phyloP scores from a whole-genome alignment of 2,113 vertebrate species.

The Bos taurus region DNA sequence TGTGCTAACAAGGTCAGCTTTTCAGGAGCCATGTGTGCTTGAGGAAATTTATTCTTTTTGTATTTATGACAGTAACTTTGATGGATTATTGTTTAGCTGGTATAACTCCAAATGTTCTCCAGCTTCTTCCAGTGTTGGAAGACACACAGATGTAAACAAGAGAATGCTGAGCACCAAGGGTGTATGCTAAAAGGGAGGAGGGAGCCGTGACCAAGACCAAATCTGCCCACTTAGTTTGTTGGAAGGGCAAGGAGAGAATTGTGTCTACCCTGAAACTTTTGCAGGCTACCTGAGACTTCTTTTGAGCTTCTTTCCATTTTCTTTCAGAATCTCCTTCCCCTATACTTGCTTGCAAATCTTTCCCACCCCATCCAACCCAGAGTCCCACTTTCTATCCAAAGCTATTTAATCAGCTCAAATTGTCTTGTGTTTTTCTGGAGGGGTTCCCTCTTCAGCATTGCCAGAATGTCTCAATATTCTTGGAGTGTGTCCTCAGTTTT shows the following conservation, averaged over 20 bases:
- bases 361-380: background rate
- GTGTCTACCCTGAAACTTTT: background rate
- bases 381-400: constrained; percentile 18
- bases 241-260: background rate
- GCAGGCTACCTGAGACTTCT: background rate
- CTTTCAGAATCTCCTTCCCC: background rate
- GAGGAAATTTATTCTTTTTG: background rate
- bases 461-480: constrained; percentile 62
- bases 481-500: constrained; percentile 52
- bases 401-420: constrained; percentile 15
- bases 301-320: background rate
- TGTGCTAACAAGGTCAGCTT: background rate
- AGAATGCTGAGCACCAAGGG: background rate
- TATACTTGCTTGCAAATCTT: constrained; percentile 15
- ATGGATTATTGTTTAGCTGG: background rate
- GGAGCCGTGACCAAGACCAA: background rate
- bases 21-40: background rate
- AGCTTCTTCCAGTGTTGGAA: background rate
- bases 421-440: constrained; percentile 44
- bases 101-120: background rate
- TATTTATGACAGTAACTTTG: background rate
- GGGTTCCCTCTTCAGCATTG: constrained; percentile 30
- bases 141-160: background rate
- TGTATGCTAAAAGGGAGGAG: background rate
- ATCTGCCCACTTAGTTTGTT: background rate